Conservation (phyloP, 1,140 invertebrate species). For the Gryon sp. region DNA sequence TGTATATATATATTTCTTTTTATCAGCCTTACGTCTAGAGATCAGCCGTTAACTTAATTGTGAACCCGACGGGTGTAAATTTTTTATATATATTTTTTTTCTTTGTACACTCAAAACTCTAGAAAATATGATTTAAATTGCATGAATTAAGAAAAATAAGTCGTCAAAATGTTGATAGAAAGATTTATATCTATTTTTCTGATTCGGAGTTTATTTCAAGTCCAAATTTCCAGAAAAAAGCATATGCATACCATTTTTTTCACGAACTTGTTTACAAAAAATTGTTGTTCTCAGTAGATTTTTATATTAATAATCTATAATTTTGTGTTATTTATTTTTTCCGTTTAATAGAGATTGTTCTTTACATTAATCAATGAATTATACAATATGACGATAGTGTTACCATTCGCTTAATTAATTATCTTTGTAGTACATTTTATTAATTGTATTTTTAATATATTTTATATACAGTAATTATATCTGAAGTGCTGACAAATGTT, state of each 20-base stretch:
- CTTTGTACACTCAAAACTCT: constrained; percentile 29
- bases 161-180: constrained; percentile 27
- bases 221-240: too few relatives aligned
- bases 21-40: constrained; percentile 49
- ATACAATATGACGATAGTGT: constrained; percentile 26
- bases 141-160: constrained; percentile 21
- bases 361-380: too few relatives aligned
- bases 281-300: too few relatives aligned
- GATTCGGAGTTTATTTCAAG: too few relatives aligned
- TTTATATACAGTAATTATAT: constrained; percentile 23
- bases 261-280: too few relatives aligned
- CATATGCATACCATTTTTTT: too few relatives aligned
- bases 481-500: constrained; percentile 7
- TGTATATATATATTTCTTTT: not conserved
- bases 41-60: constrained; percentile 42
- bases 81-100: constrained; percentile 11
- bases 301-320: too few relatives aligned
- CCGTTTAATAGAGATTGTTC: too few relatives aligned
- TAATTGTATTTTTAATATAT: constrained; percentile 4
- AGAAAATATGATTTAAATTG: constrained; percentile 26
- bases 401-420: constrained; percentile 21
- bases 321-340: too few relatives aligned
- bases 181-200: too few relatives aligned
- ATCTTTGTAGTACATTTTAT: too few relatives aligned
- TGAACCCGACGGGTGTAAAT: constrained; percentile 8